phyloP scores from a whole-genome alignment of 2,113 vertebrate genomes.

The Cacatua alba region DNA sequence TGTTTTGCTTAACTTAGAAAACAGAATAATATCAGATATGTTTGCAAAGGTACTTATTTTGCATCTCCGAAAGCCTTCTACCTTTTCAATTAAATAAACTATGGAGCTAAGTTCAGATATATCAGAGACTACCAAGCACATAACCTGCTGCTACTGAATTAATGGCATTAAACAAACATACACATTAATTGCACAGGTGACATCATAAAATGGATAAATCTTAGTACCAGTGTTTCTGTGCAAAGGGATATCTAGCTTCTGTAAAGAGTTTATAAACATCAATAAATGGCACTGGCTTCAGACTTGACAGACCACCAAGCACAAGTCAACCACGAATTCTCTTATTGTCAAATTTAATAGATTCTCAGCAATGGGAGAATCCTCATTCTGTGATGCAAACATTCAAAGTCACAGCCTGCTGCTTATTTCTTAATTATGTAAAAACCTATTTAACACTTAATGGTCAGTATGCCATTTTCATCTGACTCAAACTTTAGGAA shows the following conservation, averaged over 20 bases:
- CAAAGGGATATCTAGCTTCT: neutral
- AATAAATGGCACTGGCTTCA: neutral
- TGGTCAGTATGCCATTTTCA: neutral
- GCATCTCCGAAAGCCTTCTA: neutral
- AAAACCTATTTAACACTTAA: constrained; percentile 22
- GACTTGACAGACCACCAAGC: constrained; percentile 33
- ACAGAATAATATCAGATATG: neutral
- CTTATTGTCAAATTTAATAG: constrained; percentile 57
- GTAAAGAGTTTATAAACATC: constrained; percentile 9
- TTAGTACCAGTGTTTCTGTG: neutral
- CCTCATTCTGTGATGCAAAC: constrained; percentile 19
- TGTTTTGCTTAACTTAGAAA: neutral
- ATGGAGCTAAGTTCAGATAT: neutral
- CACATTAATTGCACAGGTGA: neutral
- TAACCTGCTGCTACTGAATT: neutral
- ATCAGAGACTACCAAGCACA: neutral
- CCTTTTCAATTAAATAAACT: neutral
- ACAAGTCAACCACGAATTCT: constrained; percentile 40
- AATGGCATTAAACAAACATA: neutral
- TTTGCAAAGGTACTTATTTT: neutral
- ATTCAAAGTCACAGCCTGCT: constrained; percentile 34
- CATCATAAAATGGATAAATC: neutral
- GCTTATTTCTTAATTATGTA: constrained; percentile 51
- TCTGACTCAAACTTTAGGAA: neutral
- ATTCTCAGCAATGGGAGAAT: constrained; percentile 25